Percentiles rank a stretch among this genome's conserved stretches.
Evolutionary conservation across 2,113 vertebrate species (phyloP).

Genomic region (Mellivora capensis): DNA sequence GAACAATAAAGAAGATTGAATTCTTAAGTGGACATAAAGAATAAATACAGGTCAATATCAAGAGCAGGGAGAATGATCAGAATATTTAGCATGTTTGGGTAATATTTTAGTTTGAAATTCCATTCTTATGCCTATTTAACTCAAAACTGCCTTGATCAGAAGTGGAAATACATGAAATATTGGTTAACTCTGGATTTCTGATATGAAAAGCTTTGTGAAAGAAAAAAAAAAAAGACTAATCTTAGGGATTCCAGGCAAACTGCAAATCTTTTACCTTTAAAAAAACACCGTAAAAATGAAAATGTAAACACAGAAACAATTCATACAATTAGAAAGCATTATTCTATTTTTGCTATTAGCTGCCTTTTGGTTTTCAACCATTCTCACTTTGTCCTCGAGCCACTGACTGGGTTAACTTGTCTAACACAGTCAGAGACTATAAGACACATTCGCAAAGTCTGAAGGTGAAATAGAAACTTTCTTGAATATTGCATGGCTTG

Average conservation of each 20-base stretch:
- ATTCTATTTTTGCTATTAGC: neutral
- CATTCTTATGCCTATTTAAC: neutral
- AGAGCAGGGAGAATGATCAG: neutral
- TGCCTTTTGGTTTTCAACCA: neutral
- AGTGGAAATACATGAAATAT: neutral
- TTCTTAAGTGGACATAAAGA: constrained; percentile 20
- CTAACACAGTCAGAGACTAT: neutral
- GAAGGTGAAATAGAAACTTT: neutral
- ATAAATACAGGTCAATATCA: neutral
- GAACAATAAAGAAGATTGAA: neutral
- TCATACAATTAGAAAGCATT: neutral
- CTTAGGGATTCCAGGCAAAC: neutral
- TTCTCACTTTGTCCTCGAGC: neutral
- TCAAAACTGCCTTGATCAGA: neutral
- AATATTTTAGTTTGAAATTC: neutral
- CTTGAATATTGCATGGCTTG: neutral
- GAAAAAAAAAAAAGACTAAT: neutral
- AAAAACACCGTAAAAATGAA: neutral
- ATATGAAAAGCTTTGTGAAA: neutral
- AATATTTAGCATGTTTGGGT: neutral
- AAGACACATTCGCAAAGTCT: neutral
- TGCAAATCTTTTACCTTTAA: neutral
- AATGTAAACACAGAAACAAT: neutral
- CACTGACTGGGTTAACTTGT: neutral
- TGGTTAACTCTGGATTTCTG: neutral